A percentile compares a stretch with the other conserved stretches of the same genome.
Conservation (phyloP, 2,888 invertebrate species). For the Artemia sinica region DNA sequence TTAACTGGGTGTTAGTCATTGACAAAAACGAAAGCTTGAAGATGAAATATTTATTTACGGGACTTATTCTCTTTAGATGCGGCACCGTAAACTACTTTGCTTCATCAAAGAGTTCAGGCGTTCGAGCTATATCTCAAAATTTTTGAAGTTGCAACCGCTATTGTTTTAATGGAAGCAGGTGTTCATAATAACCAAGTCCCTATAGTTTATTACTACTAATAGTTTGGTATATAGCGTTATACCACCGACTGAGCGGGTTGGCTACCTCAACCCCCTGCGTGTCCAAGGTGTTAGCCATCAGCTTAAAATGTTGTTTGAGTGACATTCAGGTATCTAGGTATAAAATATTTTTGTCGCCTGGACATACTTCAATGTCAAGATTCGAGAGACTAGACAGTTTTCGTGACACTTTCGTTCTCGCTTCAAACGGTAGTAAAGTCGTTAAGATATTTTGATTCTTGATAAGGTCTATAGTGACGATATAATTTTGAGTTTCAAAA, state of each 20-base stretch:
- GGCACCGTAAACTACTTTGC: too few species aligned
- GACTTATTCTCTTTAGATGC: too few species aligned
- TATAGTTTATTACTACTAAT: constrained; percentile 10
- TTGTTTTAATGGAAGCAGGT: neutral
- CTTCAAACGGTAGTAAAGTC: constrained; percentile 9
- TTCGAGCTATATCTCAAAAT: too few species aligned
- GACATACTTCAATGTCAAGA: constrained; percentile 12
- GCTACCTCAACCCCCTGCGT: constrained; percentile 12
- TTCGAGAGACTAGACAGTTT: neutral
- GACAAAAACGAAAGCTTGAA: too few species aligned
- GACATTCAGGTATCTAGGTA: constrained; percentile 8
- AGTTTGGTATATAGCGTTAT: constrained; percentile 2
- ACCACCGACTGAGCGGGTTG: constrained; percentile 11
- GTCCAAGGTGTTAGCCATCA: neutral
- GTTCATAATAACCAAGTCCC: neutral
- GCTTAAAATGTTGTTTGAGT: constrained; percentile 12
- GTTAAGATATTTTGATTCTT: constrained; percentile 5
- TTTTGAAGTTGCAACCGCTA: too few species aligned
- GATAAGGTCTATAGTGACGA: neutral
- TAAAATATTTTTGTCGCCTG: constrained; percentile 7
- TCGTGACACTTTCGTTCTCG: constrained; percentile 13
- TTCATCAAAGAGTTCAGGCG: too few species aligned
- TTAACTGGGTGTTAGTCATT: too few species aligned
- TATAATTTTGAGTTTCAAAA: too few species aligned
- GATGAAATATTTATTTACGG: too few species aligned